Evolutionary conservation across 2,888 invertebrate genomes (phyloP), one percentile per base, ranked within the genome.

Genomic region (Brachynemurus nebulosus): DNA sequence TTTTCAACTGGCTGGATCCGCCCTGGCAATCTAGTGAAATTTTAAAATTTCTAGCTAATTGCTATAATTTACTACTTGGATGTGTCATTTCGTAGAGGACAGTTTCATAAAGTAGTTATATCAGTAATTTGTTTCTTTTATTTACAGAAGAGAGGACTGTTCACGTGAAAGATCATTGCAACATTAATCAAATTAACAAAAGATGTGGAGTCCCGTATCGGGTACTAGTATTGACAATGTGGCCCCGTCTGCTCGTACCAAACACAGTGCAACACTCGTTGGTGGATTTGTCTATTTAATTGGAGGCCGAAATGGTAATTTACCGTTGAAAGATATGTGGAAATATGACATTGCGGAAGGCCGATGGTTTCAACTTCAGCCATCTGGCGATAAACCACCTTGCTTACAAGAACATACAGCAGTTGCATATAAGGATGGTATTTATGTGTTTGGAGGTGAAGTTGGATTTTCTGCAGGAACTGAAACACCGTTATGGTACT

Each of bases 371-470:
- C 75, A 78, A 57, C 60, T 89, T 52, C 72, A 76, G 55, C 74
- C 76, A 8, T 66, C 68, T 37, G 83, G 83, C 1, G 81, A 81
- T 50, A 69, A 73, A 25, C 83, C 88, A 36, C 85, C 86, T 1
- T 77, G 81, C 51, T 72, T 90, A 47, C 89, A 90, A 65, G 89
- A 89, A 60, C 89, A 90, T 68, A 78, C 80, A 8, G 79, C 85
- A 42, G 80, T 88, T n/a, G 75, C 80, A 23, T 78, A 83, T 66
- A 78, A 74, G 58, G 76, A 77, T 55, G 69, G 72, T 51, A 72
- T 90, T 48, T 85, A 86, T 63, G 80, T 90, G 52, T 90, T 90
- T 66, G 91, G 90, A 0, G 91, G 90, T 0, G 86, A 88, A 61
- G 77, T 89, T 11, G 81, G 84, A 45, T 80, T 86, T 61, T 78